Evolutionary conservation across 2,888 invertebrate genomes (phyloP), one percentile per base, ranked within the genome.

Genomic region (Biston stratarius): DNA sequence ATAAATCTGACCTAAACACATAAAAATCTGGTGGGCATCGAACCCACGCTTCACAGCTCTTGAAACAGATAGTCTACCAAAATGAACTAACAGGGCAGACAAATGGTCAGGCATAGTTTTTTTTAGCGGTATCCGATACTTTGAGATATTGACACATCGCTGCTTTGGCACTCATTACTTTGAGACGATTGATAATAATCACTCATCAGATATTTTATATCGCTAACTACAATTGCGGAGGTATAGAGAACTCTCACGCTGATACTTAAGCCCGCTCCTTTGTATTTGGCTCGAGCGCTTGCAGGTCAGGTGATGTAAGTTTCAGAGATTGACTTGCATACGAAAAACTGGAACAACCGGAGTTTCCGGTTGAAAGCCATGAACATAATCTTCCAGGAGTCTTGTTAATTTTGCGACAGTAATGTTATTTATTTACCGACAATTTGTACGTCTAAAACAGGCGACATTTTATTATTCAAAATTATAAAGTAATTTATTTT

Each of bases 321-420:
- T 66, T 60, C 61, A 60, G 72, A 81, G 77, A 83, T 82, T 82
- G 76, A 77, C 70, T 70, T 65, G 61, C 74, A 75, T 67, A 71
- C 70, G 70, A 76, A 74, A 78, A 79, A 79, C 72, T 75, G 69
- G 74, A 67, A 67, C 75, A 77, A 58, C 65, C 69, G 68, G 61
- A 65, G 70, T 77, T 77, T 67, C 70, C 79, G 75, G 77, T 79
- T 75, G 83, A 80, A 84, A 83, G 72, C 74, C 69, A 78, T 79
- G 78, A 78, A 78, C 79, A 79, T 78, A 73, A 77, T 74, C 74
- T 76, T n/a, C 69, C 66, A 40, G 70, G 60, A 33, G 15, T 33
- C 56, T 75, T 77, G 76, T 77, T 75, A 73, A 70, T 69, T 70
- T 60, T 61, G 34, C 49, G 49, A 61, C 57, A 52, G 57, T 45